Evolutionary conservation across 2,797 vertebrate genomes (phyloP).

Genomic region (Siniperca obscura): DNA sequence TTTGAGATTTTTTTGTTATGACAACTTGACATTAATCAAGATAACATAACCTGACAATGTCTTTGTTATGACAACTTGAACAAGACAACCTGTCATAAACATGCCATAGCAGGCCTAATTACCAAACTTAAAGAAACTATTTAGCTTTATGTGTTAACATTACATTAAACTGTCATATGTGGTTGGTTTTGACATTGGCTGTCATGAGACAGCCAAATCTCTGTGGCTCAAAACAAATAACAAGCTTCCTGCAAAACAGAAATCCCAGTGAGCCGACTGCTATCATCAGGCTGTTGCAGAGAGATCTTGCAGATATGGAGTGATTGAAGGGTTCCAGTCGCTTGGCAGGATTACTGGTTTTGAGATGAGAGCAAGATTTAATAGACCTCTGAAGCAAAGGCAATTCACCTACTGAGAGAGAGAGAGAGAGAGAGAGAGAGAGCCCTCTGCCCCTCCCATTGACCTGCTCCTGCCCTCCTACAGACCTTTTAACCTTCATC

Average conservation of each 20-base stretch:
- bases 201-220: neutral
- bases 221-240: conserved; percentile 52
- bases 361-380: conserved; percentile 81
- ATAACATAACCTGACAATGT: no score
- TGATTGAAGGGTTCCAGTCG: conserved; percentile 78
- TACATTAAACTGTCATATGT: no score
- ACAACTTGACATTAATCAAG: no score
- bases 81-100: no score
- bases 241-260: conserved; percentile 53
- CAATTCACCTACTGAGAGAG: conserved; percentile 54
- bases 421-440: neutral
- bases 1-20: no score
- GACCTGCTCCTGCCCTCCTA: conserved; percentile 57
- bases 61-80: no score
- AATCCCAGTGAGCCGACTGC: conserved; percentile 48
- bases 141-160: no score
- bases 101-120: no score
- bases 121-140: no score
- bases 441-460: conserved; percentile 59
- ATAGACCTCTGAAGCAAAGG: conserved; percentile 74
- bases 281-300: conserved; percentile 62
- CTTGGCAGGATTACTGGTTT: conserved; percentile 77
- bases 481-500: conserved; percentile 67
- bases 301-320: conserved; percentile 69
- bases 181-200: no score